Evolutionary conservation across 1,140 invertebrate species (phyloP), one percentile per base, ranked within the genome.

Genomic region (Whitmania pigra): DNA sequence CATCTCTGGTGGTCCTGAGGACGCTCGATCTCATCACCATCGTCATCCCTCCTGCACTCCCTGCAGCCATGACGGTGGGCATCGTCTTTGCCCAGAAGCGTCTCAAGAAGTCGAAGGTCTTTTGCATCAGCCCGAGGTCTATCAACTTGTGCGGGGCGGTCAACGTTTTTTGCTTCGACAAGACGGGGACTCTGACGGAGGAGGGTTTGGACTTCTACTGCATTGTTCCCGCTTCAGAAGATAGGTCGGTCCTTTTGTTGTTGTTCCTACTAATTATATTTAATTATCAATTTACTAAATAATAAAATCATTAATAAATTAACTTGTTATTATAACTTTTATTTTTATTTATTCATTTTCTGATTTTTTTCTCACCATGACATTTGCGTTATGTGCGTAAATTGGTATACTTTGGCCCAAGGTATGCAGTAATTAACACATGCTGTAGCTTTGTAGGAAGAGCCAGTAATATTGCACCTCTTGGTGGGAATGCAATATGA

Each of bases 111-210:
- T 86, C 87, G 7, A 87, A 88, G 70, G 92, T 97, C 76, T 95
- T 89, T 80, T 96, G 93, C 77, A 94, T 94, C 54, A 93, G 89
- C 75, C 93, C 93, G 6, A 86, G 88, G 9, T 86, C 89, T 0
- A 95, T 97, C 74, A 94, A 94, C 78, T 88, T 94, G 27, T 90
- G 90, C 75, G 96, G 94, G 0, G 93, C 91, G 70, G 85, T 96
- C 49, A 92, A 97, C 83, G 88, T 91, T 75, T 88, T 95, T 77
- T 94, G 93, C 79, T 97, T 97, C 83, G 94, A 97, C 81, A 97
- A 97, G 88, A 94, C 92, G 73, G 91, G 90, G 67, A 94, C 92
- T 17, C 80, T 96, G 75, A 93, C 93, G 22, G 89, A 95, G 81
- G 93, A 94, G 79, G 92, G 71, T 17, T 29, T 71, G 22, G 71